phyloP scores from a whole-genome alignment of 2,113 vertebrate species.

The Murina feae region DNA sequence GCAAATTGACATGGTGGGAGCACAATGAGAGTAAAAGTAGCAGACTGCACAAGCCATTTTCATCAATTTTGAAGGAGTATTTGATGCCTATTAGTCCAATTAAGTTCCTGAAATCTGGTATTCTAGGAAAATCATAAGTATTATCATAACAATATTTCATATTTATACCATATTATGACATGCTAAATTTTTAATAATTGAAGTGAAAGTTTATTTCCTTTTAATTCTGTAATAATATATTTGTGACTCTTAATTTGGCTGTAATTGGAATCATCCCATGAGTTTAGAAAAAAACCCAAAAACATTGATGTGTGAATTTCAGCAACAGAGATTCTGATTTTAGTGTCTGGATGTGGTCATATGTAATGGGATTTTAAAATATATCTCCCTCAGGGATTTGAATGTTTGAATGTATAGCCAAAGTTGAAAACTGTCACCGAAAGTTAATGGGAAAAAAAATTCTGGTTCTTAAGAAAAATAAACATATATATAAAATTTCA shows the following conservation, averaged over 20 bases:
- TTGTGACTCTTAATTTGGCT: neutral
- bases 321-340: neutral
- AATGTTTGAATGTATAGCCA: neutral
- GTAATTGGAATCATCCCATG: neutral
- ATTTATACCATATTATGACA: neutral
- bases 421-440: neutral
- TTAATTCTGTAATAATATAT: neutral
- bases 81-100: neutral
- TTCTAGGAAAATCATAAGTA: neutral
- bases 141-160: neutral
- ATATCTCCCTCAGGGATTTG: neutral
- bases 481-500: neutral
- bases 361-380: neutral
- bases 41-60: neutral
- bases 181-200: neutral
- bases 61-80: neutral
- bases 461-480: neutral
- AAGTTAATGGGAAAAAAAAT: neutral
- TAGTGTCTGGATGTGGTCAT: neutral
- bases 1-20: constrained; percentile 3
- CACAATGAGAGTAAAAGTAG: neutral
- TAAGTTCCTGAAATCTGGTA: neutral
- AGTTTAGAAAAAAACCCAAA: neutral
- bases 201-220: constrained; percentile 6
- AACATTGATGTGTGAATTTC: neutral